Conservation (phyloP, 2,113 vertebrate genomes). For the Oncorhynchus mykiss region DNA sequence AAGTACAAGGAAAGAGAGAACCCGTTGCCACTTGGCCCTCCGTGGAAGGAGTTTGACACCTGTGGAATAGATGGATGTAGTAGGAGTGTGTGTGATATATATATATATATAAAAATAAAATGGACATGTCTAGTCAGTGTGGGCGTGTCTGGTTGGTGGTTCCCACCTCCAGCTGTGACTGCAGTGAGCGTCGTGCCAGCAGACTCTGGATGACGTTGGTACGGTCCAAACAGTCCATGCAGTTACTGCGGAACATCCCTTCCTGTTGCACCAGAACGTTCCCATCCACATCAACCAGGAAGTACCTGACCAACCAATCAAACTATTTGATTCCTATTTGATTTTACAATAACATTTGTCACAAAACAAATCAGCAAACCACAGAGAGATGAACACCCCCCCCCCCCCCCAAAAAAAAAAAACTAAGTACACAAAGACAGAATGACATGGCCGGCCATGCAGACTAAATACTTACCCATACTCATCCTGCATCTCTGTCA, state of each 20-base stretch:
- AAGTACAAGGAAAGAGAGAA: no score
- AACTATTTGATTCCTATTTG: no score
- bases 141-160: not conserved
- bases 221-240: conserved; percentile 94
- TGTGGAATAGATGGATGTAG: no score
- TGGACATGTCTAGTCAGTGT: not conserved
- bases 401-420: no score
- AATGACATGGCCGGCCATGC: not conserved
- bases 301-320: conserved; percentile 76
- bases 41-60: no score
- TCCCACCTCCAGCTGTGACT: conserved; percentile 87
- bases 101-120: no score
- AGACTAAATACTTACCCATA: conserved; percentile 77
- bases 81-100: not conserved
- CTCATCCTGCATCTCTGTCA: conserved; percentile 88
- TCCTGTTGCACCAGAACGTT: conserved; percentile 84
- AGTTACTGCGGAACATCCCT: conserved; percentile 92
- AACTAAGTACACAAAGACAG: no score
- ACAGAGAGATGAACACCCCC: no score
- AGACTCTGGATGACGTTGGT: conserved; percentile 95
- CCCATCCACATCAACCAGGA: conserved; percentile 88
- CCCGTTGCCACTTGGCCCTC: no score
- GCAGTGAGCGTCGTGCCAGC: conserved; percentile 85
- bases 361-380: no score
- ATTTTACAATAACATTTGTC: no score